Evolutionary conservation across 2,888 invertebrate genomes (phyloP), one percentile per base, ranked within the genome.

Genomic region (Nematopogon swammerdamellus): DNA sequence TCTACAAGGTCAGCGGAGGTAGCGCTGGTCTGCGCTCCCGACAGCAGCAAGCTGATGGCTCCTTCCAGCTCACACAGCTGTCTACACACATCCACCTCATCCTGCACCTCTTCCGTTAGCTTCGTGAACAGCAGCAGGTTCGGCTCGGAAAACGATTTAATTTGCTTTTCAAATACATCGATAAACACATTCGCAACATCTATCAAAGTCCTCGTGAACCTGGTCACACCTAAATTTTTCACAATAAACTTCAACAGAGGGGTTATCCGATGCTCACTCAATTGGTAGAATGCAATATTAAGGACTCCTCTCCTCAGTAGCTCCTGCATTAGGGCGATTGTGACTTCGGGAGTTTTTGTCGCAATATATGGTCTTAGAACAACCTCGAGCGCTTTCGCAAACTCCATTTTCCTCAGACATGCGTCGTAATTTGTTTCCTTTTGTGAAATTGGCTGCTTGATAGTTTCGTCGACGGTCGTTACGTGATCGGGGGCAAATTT

Each of bases 291-390:
- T 0, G 95, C 94, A 53, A 85, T 81, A 60, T 82, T 79, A 18
- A 98, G 71, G 1, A 88, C 91, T 64, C 88, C 86, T 50, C 96
- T 83, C 60, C 91, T 83, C n/a, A 91, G 87, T 53, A 97, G 74
- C 70, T 97, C 97, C 64, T 92, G 91, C 60, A 97, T 81, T 5
- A 96, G 79, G 47, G 89, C 85, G 29, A 93, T 86, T 1, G 92
- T 88, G 19, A 87, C 80, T 58, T 93, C 89, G 1, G 97, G 95
- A 42, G 67, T 76, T 61, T 85, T 86, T 36, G 77, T 82, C 1
- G 77, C 65, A n/a, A 86, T 72, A 60, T 81, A 82, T 11, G 79
- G 75, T 46, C 72, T 61, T 57, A 96, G 67, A 17, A 88, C 92
- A 47, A 72, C 68, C 60, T 90, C 86, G 17, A 97, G 72, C 0